Evolutionary conservation across 2,888 invertebrate species (phyloP).

Genomic region (Pyrrhosoma nymphula): DNA sequence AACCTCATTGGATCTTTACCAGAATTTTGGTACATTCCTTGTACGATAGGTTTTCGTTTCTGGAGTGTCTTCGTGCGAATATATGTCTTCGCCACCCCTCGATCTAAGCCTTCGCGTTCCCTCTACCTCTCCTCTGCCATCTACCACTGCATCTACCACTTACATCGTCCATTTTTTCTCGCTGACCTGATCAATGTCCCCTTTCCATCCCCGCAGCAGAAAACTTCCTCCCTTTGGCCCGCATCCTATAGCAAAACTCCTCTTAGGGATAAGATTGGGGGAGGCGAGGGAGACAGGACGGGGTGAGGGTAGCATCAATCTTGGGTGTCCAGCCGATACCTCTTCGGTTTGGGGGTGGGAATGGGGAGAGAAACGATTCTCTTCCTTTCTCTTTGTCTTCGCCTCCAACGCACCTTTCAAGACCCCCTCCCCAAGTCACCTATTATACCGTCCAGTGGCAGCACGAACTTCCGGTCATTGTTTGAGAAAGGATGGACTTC

Average conservation of each 20-base stretch:
- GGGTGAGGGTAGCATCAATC: background rate
- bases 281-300: background rate
- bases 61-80: too few relatives aligned
- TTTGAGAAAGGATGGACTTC: too few relatives aligned
- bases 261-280: background rate
- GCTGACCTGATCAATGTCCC: slow-evolving; percentile 39
- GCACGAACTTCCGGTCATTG: background rate
- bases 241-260: background rate
- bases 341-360: background rate
- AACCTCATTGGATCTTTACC: too few relatives aligned
- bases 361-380: background rate
- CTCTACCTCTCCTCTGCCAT: background rate
- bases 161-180: background rate
- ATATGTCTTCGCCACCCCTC: background rate
- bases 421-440: too few relatives aligned
- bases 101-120: background rate
- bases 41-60: too few relatives aligned
- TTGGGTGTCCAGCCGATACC: background rate
- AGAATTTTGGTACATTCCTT: too few relatives aligned
- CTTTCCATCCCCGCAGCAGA: too few relatives aligned
- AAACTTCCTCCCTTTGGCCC: background rate
- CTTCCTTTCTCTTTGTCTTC: background rate
- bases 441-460: background rate
- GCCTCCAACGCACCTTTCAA: background rate
- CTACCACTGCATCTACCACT: background rate